phyloP scores from a whole-genome alignment of 2,113 vertebrate genomes.

The Nasalis larvatus region DNA sequence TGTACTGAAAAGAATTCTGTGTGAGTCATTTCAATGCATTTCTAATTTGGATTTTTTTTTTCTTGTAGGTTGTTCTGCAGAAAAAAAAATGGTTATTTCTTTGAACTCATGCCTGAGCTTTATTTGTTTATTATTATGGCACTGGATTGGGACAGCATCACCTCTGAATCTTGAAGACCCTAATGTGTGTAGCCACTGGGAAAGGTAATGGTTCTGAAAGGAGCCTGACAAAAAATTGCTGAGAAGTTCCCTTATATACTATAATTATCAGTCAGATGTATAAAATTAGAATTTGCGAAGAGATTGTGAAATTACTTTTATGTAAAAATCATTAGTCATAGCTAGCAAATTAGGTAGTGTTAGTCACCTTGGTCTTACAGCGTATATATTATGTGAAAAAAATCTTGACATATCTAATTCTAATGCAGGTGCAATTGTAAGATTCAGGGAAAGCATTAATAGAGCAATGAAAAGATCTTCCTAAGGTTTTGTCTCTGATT shows the following conservation, averaged over 20 bases:
- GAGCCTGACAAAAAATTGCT: not conserved
- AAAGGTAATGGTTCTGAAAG: conserved; percentile 89
- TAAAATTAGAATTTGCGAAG: not conserved
- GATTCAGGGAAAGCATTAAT: not conserved
- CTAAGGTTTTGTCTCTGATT: not conserved
- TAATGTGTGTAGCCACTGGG: conserved; percentile 99
- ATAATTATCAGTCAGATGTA: not conserved
- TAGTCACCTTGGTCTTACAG: not conserved
- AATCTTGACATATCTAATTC: not conserved
- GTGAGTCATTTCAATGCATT: conserved; percentile 35
- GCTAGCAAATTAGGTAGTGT: not conserved
- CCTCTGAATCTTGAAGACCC: conserved; percentile 96
- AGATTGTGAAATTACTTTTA: conserved; percentile 21
- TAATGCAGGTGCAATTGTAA: not conserved
- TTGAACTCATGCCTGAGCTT: conserved; percentile 76
- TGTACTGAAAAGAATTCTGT: conserved; percentile 8
- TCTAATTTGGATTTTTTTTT: not conserved
- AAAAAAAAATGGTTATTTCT: conserved; percentile 85
- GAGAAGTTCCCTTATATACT: not conserved
- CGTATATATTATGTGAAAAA: not conserved
- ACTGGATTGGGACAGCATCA: conserved; percentile 83
- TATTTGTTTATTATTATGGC: conserved; percentile 83
- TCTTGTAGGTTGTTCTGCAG: conserved; percentile 80
- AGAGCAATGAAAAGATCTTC: not conserved
- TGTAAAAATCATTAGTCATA: not conserved